Evolutionary conservation across 2,113 vertebrate species (phyloP).

Genomic region (Oryzias javanicus): DNA sequence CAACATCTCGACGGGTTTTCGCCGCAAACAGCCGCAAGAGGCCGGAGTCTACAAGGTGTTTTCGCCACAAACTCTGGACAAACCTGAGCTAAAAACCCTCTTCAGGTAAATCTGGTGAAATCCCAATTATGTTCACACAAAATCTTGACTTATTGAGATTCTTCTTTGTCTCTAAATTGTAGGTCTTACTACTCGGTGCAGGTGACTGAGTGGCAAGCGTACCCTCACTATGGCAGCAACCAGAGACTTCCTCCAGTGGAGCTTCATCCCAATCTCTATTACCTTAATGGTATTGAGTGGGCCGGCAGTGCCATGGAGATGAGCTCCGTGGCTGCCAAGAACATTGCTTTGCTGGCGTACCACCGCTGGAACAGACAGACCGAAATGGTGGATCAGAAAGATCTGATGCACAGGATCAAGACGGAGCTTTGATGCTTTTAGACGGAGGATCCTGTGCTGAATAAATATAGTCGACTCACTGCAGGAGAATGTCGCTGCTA

Average conservation of each 20-base stretch:
- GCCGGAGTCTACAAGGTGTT: conserved; percentile 93
- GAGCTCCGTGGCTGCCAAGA: conserved; percentile 92
- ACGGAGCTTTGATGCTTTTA: conserved; percentile 85
- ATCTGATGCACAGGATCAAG: conserved; percentile 96
- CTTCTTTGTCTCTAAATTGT: not conserved
- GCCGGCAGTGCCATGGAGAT: conserved; percentile 95
- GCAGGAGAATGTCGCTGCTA: not conserved
- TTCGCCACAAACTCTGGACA: conserved; percentile 83
- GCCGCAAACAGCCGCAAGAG: conserved; percentile 93
- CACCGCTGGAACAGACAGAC: conserved; percentile 91
- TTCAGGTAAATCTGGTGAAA: conserved; percentile 76
- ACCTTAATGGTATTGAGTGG: conserved; percentile 93
- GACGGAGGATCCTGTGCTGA: not conserved
- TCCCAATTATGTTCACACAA: no score
- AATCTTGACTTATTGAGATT: not conserved
- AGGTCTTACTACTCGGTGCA: conserved; percentile 96
- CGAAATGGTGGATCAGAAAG: conserved; percentile 95
- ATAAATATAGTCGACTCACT: not conserved
- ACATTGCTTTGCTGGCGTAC: conserved; percentile 92
- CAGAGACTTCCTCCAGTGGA: conserved; percentile 80
- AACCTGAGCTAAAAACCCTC: conserved; percentile 89
- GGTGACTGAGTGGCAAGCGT: conserved; percentile 87
- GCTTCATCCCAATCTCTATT: conserved; percentile 92
- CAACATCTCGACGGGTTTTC: conserved; percentile 86
- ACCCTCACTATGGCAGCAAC: conserved; percentile 82